Evolutionary conservation across 1,140 invertebrate species (phyloP).

Genomic region (Steinernema feltiae): DNA sequence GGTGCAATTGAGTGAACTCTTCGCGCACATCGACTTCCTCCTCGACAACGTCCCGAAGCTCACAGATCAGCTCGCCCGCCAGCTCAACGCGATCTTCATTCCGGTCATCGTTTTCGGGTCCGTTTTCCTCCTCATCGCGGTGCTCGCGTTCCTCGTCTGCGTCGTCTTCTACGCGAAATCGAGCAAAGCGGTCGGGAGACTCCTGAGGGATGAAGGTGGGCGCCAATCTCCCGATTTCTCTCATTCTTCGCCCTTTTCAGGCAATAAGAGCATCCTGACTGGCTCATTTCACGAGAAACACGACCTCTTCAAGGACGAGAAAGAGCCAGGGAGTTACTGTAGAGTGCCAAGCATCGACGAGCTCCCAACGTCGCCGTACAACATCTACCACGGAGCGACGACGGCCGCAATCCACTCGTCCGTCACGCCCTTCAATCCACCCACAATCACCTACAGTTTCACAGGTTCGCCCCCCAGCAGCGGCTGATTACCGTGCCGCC

Average conservation of each 20-base stretch:
- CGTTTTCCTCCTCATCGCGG: not conserved
- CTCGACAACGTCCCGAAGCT: not conserved
- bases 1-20: not conserved
- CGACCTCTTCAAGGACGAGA: too few relatives aligned
- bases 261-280: not conserved
- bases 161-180: not conserved
- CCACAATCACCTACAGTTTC: too few relatives aligned
- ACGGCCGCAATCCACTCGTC: not conserved
- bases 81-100: not conserved
- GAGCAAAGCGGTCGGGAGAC: not conserved
- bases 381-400: not conserved
- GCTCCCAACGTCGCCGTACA: not conserved
- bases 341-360: not conserved
- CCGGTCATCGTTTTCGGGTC: not conserved
- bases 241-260: not conserved
- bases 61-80: not conserved
- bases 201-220: not conserved
- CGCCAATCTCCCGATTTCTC: not conserved
- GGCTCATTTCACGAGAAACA: too few relatives aligned
- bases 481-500: not conserved
- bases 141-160: not conserved
- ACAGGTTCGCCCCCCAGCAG: not conserved
- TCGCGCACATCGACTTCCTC: not conserved
- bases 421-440: not conserved
- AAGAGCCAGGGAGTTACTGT: too few relatives aligned